Evolutionary conservation across 2,888 invertebrate genomes (phyloP), one percentile per base, ranked within the genome.

Genomic region (Lottia scabra): DNA sequence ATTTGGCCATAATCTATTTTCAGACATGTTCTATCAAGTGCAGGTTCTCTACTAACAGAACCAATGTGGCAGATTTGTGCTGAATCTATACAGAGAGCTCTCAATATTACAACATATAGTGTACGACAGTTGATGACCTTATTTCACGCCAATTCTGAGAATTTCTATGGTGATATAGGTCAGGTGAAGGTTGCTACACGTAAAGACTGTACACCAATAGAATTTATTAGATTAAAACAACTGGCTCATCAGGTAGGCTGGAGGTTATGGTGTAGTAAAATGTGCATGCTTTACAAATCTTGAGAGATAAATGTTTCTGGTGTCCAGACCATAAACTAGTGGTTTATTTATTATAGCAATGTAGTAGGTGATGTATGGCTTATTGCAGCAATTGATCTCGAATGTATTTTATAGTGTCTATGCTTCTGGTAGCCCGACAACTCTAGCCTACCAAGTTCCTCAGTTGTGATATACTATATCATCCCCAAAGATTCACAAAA

Each of bases 101-200:
- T 95, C 82, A 93, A 87, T n/a, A 88, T 90, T 23, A 96, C 96
- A 67, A 92, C 97, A 70, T 94, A 95, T 78, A 95, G 96, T 46
- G 89, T 98, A 70, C 94, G 95, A 78, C 96, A 96, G 90, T 91
- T 98, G 56, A 96, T 96, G 72, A 93, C 95, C 84, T 96, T 96
- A 48, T 98, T 97, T 88, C 94, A 95, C 83, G 94, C 95, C 82
- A 94, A 96, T 86, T 97, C 97, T 0, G 95, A 96, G 84, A 97
- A 96, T 87, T 98, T 97, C 90, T 97, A 97, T 88, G 97, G 97
- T 0, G 97, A 97, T 89, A 84, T 89, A 63, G 91, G 90, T 0
- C 96, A 96, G 79, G 96, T 97, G 0, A 97, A 97, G 91, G 97
- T 97, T 10, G 97, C 97, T 1, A 96, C 97, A 0, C 92, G 97